Percentiles rank a stretch among this genome's conserved stretches.
phyloP scores from a whole-genome alignment of 2,113 vertebrate species.

The Chlorodrepanis virens region DNA sequence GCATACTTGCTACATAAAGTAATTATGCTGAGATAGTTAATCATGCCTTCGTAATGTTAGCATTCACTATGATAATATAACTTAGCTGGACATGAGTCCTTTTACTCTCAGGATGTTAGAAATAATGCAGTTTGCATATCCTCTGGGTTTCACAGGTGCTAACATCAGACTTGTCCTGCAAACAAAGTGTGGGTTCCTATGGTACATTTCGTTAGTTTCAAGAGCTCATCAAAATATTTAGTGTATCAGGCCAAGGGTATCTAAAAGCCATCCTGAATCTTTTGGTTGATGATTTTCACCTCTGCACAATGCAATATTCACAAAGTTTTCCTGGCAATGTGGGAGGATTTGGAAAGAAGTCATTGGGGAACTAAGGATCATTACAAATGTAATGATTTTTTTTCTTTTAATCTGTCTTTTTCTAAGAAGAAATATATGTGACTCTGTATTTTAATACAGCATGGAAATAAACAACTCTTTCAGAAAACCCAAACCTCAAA shows the following conservation, averaged over 20 bases:
- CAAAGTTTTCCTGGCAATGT: background rate
- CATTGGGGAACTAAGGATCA: background rate
- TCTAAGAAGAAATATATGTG: background rate
- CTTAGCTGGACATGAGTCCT: background rate
- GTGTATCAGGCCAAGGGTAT: background rate
- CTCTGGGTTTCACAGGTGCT: background rate
- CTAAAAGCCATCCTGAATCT: background rate
- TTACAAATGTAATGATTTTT: background rate
- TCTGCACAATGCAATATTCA: background rate
- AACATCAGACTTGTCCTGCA: background rate
- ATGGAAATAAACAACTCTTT: background rate
- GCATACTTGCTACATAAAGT: background rate
- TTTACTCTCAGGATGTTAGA: background rate
- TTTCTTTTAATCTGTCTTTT: background rate
- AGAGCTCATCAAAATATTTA: background rate
- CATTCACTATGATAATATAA: background rate
- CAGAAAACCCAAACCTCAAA: background rate
- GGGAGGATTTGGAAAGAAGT: background rate
- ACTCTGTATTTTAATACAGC: background rate
- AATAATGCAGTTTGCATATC: background rate
- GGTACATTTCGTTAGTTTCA: background rate
- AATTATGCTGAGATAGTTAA: background rate
- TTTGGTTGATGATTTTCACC: background rate
- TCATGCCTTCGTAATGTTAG: background rate
- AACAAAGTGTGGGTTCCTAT: background rate